Evolutionary conservation across 2,888 invertebrate species (phyloP), one percentile per base, ranked within the genome.

Genomic region (Amiota mariae): DNA sequence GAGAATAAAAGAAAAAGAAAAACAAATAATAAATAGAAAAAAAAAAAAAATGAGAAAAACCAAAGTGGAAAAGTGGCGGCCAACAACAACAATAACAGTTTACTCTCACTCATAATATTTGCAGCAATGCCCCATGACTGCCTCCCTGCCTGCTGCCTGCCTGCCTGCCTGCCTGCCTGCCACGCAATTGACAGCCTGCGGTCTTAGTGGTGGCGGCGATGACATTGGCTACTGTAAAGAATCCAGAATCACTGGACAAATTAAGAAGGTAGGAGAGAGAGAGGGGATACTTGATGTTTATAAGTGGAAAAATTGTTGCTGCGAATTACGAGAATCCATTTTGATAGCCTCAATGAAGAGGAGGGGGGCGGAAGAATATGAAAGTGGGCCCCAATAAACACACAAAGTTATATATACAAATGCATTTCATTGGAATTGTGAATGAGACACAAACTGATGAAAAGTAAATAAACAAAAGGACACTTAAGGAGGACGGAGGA

Each of bases 1-100:
- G 36, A 12, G 8, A 13, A 46, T 46, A 63, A 46, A 63, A 46
- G 54, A 13, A 13, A 63, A 3, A 63, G 18, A 63, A 63, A 63
- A 63, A 63, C 46, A 59, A 13, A 59, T 18, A 59, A 59, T 59
- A 59, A 59, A 59, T 59, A 59, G 10, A 57, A 59, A n/a, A 20
- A 18, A 1, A 59, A 6, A 6, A 59, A 11, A 18, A 59, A 59
- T 24, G 24, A 24, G 24, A 59, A 59, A 15, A 36, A 54, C 1
- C 54, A 13, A 54, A 54, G 54, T 54, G 54, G 59, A 59, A 20
- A 59, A 15, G 59, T 20, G 20, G 20, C 18, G 54, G 54, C 54
- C 12, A 54, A n/a, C 54, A n/a, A n/a, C 4, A 54, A n/a, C 12
- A 54, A 54, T 12, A n/a, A n/a, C 3, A 54, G 54, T 36, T 36